phyloP scores from a whole-genome alignment of 1,140 invertebrate genomes.

The Frieseomelitta varia region DNA sequence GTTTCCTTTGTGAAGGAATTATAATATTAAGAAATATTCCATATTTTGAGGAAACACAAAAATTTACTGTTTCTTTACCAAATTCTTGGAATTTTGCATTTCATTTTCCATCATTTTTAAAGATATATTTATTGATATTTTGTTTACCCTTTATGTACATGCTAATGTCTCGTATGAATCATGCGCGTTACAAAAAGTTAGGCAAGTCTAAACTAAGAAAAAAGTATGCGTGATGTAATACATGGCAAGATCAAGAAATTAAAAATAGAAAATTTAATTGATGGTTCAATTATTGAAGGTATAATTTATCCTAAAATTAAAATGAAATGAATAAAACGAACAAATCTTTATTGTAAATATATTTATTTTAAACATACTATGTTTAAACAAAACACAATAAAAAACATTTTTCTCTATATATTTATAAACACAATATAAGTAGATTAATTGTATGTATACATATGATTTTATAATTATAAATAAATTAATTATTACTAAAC shows the following conservation, averaged over 20 bases:
- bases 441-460: neutral
- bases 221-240: slow-evolving; percentile 41
- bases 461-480: neutral
- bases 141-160: slow-evolving; percentile 89
- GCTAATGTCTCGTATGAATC: slow-evolving; percentile 92
- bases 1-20: slow-evolving; percentile 93
- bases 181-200: slow-evolving; percentile 85
- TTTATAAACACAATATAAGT: neutral
- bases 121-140: slow-evolving; percentile 89
- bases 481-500: neutral
- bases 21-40: slow-evolving; percentile 92
- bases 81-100: slow-evolving; percentile 94
- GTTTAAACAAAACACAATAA: neutral
- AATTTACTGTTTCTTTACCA: slow-evolving; percentile 90
- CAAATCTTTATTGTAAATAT: neutral
- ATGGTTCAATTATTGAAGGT: neutral
- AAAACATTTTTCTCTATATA: neutral
- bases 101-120: slow-evolving; percentile 90
- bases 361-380: slow-evolving; percentile 1
- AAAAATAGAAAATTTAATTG: neutral
- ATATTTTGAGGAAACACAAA: slow-evolving; percentile 93
- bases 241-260: neutral
- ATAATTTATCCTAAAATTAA: neutral
- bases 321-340: neutral
- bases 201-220: slow-evolving; percentile 32